Base-by-base conservation (phyloP, 2,797 vertebrate species). In the Sardinella longiceps region DNA sequence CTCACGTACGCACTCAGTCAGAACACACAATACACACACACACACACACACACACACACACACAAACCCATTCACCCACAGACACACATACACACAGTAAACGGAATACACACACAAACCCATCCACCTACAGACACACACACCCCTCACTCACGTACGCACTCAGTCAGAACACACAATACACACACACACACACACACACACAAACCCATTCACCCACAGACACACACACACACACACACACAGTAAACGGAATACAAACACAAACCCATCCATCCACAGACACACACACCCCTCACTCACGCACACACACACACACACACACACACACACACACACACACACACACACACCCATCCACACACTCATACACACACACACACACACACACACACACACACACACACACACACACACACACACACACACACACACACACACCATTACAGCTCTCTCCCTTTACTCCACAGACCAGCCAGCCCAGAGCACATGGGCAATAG, bases 361-460 rank as follows among this genome's bases (percentile, higher is more conserved):
- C 63, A 70, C 58, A 48, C 46, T 6, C 46, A 48, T 48, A 5
- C 12, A 11, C 46, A 48, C 45, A 18, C 50, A 51, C 7, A 51
- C 15, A 53, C 50, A 53, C 14, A 53, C 11, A 56, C 51, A 20
- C 5, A 6, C 51, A 23, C 18, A n/a, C 20, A 56, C 18, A n/a
- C 51, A 56, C 3, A 56, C 4, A 23, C 20, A 56, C 51, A 94
- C 92, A 90, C 88, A 87, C 81, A 89, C 91, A 91, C 15, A 23
- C 20, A 6, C 23, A 23, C 53, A 45, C 46, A 10, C 80, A 25
- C 7, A n/a, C 25, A 48, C 77, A 81, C 37, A 70, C 28, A 51
- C 77, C 51, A 74, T 20, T 74, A 33, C 11, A 37, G 66, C 66
- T 18, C 30, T 20, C 66, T 33, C 28, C 4, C 9, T 81, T 88